These are phyloP conservation scores for Rhagophthalmus giganteus DNA, from an alignment of 2,888 invertebrate species.

Conservation along the genomic window DNA sequence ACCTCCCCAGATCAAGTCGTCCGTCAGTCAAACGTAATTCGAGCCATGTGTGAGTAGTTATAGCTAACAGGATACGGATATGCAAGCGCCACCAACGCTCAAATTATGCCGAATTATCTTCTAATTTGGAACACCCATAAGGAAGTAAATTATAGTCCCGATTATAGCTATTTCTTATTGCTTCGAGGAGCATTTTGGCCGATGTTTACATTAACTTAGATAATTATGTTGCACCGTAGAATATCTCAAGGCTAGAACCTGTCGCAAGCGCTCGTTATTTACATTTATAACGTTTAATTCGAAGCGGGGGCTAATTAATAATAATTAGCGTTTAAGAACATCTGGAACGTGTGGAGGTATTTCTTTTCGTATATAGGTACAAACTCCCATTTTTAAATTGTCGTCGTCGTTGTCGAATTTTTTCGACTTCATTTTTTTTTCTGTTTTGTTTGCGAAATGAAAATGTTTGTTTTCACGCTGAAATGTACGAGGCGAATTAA, in stretches of 20 bases:
- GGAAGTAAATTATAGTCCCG: conserved; percentile 29
- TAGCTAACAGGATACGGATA: conserved; percentile 39
- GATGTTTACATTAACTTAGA: conserved; percentile 6
- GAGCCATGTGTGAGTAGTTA: conserved; percentile 38
- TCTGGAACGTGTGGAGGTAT: background rate
- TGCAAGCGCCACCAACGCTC: conserved; percentile 37
- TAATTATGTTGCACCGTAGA: conserved; percentile 5
- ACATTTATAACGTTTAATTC: background rate
- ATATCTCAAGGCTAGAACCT: conserved; percentile 4
- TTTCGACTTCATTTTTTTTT: too few species aligned
- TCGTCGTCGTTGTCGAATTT: too few species aligned
- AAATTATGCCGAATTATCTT: conserved; percentile 36
- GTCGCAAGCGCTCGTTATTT: background rate
- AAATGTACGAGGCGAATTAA: too few species aligned
- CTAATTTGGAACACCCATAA: conserved; percentile 37
- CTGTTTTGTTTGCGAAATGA: too few species aligned
- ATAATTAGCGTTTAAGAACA: background rate
- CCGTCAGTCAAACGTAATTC: conserved; percentile 37
- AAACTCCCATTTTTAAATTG: too few species aligned
- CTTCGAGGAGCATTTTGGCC: conserved; percentile 11
- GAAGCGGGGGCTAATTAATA: background rate
- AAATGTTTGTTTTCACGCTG: too few species aligned
- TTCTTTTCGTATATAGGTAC: background rate
- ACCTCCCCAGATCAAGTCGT: conserved; percentile 37
- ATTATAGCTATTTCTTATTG: conserved; percentile 9